Base-by-base conservation (phyloP, 2,113 vertebrate genomes). In the Pandion haliaetus region DNA sequence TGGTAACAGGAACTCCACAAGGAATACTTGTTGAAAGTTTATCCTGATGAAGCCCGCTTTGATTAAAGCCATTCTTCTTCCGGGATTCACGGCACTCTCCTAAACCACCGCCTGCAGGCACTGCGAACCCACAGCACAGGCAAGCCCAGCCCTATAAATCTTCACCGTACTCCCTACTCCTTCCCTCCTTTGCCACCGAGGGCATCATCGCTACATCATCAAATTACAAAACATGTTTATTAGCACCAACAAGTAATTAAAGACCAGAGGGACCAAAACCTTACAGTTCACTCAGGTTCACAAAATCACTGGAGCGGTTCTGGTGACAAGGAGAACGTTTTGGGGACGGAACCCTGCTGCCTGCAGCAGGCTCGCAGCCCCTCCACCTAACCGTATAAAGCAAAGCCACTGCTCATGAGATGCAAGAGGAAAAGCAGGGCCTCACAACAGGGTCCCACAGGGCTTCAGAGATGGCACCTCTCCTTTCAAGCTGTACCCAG, bases 21-120 rank as follows among this genome's bases (percentile, higher is more conserved):
- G 66, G 82, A 97, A 76, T 52, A 70, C 49, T 47, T 29, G 42
- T 81, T 81, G 45, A 4, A 80, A 78, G 79, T 86, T 80, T 59
- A 67, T 49, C 54, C 55, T 52, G n/a, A 72, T 31, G 67, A 93
- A 93, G 42, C n/a, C 54, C 3, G 3, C 71, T 62, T 70, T 66
- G 63, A 76, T 88, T 95, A 79, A 93, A 94, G 71, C 50, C 38
- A 54, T 86, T 83, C 42, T 50, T 94, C 93, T 90, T 42, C n/a
- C 52, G 45, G 5, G 3, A 7, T 71, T 57, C 70, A 82, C 1
- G 2, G 69, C 57, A 58, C 17, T 57, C 42, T 86, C 49, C 81
- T 78, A 47, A 74, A 59, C 40, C 44, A 34, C 52, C 1, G 9
- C 38, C 78, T 65, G 58, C 34, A 42, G 74, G 71, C 70, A 82